Base-by-base conservation (phyloP, 2,113 vertebrate genomes). In the Chaenocephalus aceratus region DNA sequence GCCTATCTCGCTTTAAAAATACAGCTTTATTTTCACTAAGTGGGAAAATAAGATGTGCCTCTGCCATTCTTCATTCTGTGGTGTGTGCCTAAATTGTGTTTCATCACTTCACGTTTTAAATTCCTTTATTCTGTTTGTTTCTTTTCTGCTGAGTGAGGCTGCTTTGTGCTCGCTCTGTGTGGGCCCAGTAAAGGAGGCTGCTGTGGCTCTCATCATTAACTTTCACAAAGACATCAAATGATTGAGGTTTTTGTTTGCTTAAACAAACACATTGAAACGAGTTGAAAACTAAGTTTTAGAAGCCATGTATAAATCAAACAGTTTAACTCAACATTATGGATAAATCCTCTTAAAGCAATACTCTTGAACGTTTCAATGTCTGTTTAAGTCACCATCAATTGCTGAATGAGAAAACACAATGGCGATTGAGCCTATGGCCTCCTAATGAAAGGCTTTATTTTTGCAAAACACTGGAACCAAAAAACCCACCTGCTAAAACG, bases 121-220 rank as follows among this genome's bases (percentile, higher is more conserved):
- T 74, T 77, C 58, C 71, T 79, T 68, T 56, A 81, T 84, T 71
- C 64, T 57, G 65, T 79, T 67, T 74, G 80, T 82, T 88, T 78
- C 44, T 41, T 53, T 69, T 75, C 49, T 44, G 51, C 46, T 59
- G 62, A 77, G 59, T 49, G 72, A 75, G 82, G 85, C 64, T 52
- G 86, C 63, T 18, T 62, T 57, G 65, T 56, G 66, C 52, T 58
- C 11, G 26, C 59, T 77, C 59, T 73, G 64, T 58, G 79, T 80
- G 79, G 78, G 79, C 72, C 66, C 62, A 54, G 56, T 80, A 80
- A 85, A 80, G 44, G 36, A 63, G 66, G 64, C 53, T 62, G 67
- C 21, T 14, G 6, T 9, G 0, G 61, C 73, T 77, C 66, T 81
- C 63, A 60, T 79, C 76, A 60, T 53, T 70, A 57, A 72, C 46